Evolutionary conservation across 2,797 vertebrate species (phyloP).

Genomic region (Sebastes oblongus): DNA sequence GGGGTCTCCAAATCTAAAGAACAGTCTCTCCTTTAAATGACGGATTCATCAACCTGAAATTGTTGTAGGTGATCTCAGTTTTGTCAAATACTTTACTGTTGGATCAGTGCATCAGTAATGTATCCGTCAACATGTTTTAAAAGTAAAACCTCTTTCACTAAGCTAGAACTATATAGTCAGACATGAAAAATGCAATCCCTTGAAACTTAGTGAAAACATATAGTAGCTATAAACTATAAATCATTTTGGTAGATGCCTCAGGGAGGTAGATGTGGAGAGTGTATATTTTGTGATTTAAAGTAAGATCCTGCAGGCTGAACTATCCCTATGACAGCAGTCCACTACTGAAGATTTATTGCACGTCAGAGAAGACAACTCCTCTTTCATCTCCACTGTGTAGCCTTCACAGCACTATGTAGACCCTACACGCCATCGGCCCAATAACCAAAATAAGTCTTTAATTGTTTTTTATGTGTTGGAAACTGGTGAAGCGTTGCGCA

Average conservation of each 20-base stretch:
- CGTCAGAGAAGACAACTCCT: background rate
- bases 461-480: background rate
- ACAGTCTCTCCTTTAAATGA: background rate
- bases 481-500: background rate
- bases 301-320: background rate
- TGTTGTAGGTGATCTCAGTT: background rate
- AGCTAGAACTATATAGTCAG: background rate
- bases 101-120: background rate
- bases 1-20: background rate
- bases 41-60: background rate
- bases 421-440: background rate
- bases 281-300: slow-evolving; percentile 1
- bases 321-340: background rate
- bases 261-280: background rate
- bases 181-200: background rate
- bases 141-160: background rate
- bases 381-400: background rate
- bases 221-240: too few relatives aligned
- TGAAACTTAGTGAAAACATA: background rate
- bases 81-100: background rate
- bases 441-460: too few relatives aligned
- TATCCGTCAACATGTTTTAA: background rate
- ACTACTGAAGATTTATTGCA: background rate
- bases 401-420: background rate
- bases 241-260: background rate